These are phyloP conservation scores for Polypedilum pembai DNA, from an alignment of 1,140 invertebrate species.

Conservation along the genomic window DNA sequence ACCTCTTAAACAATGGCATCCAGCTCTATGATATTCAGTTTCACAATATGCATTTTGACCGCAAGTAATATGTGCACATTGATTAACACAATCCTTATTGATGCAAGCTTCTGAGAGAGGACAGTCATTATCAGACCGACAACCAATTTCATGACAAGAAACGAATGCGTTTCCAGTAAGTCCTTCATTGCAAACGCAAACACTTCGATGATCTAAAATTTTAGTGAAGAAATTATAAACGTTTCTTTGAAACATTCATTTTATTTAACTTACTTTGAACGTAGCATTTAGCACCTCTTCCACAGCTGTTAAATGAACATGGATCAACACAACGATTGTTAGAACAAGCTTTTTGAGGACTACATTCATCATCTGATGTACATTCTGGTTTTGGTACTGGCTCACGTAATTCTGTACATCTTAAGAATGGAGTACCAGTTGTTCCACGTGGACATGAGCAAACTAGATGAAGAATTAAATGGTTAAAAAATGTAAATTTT, in stretches of 20 bases:
- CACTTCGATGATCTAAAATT: conserved; percentile 60
- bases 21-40: conserved; percentile 61
- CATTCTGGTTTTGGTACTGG: conserved; percentile 66
- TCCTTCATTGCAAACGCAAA: conserved; percentile 75
- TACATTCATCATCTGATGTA: conserved; percentile 67
- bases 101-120: conserved; percentile 73
- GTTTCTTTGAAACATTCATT: no score
- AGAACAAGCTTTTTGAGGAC: conserved; percentile 74
- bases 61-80: conserved; percentile 71
- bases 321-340: conserved; percentile 69
- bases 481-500: no score
- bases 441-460: conserved; percentile 74
- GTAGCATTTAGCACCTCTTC: conserved; percentile 71
- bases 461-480: conserved; percentile 37
- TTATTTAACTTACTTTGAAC: conserved; percentile 48
- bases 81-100: conserved; percentile 72
- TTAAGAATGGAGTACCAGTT: conserved; percentile 67
- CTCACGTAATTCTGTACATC: conserved; percentile 52
- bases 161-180: conserved; percentile 77
- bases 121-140: conserved; percentile 77
- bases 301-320: conserved; percentile 65
- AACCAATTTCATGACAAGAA: conserved; percentile 73
- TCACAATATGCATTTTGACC: conserved; percentile 73
- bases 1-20: conserved; percentile 69
- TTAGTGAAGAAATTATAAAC: no score